Conservation (phyloP, 1,140 invertebrate species). For the Latrodectus geometricus region DNA sequence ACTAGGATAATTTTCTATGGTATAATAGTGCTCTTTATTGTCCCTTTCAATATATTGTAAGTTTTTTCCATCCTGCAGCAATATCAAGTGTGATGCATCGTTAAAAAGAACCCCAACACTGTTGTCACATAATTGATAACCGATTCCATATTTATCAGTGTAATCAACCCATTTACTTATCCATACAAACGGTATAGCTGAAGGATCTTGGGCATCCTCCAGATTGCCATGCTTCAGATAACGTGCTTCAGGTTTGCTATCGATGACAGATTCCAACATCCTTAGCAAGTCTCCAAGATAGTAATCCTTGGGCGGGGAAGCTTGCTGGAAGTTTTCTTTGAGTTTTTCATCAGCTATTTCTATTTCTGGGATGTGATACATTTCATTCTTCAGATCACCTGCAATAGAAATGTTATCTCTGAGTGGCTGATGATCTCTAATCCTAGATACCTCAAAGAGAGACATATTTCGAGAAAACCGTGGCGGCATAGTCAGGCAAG, state of each 20-base stretch:
- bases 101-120: no score
- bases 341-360: no score
- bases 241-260: slow-evolving; percentile 69
- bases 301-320: slow-evolving; percentile 67
- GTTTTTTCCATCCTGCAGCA: slow-evolving; percentile 78
- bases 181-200: no score
- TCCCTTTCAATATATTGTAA: slow-evolving; percentile 96
- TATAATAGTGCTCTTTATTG: slow-evolving; percentile 90
- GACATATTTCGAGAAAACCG: slow-evolving; percentile 71
- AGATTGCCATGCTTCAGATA: slow-evolving; percentile 66
- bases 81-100: slow-evolving; percentile 74
- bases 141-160: no score
- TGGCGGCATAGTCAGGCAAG: slow-evolving; percentile 92
- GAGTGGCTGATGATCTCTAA: no score
- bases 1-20: slow-evolving; percentile 81
- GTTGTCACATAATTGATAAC: no score
- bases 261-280: no score
- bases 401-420: no score
- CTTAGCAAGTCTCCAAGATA: slow-evolving; percentile 71
- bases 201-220: slow-evolving; percentile 94
- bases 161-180: no score
- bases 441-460: slow-evolving; percentile 51
- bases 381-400: slow-evolving; percentile 2
- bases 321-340: no score
- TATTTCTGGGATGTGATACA: slow-evolving; percentile 38